Base-by-base conservation (phyloP, 2,113 vertebrate species). In the Psittacara wagleri region DNA sequence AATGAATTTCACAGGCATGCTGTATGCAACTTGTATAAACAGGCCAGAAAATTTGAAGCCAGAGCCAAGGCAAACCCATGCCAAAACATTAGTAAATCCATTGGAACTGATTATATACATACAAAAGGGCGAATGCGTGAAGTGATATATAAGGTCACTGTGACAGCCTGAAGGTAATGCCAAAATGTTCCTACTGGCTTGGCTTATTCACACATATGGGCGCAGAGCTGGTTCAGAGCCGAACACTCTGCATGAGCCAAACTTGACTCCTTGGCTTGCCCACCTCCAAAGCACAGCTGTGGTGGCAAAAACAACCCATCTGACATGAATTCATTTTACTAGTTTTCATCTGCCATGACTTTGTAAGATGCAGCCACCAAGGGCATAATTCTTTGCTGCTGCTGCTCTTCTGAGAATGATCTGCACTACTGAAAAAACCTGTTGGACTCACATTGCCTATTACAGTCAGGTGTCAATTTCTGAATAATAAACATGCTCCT, bases 131-230 rank as follows among this genome's bases (percentile, higher is more conserved):
- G 46, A 94, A 94, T 28, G 57, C 8, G 5, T 94, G 90, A 97
- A 97, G 88, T 96, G 94, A 96, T 96, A 86, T 94, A 94, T 96
- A 97, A 95, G 86, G 97, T 97, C 95, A 95, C 66, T 49, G 69
- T 86, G 93, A 92, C 86, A 97, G 90, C 92, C 95, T 95, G 88
- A 81, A 96, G 86, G 79, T 83, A 95, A 80, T 95, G 97, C 95
- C 96, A 97, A 85, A 93, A 86, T 88, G 70, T 84, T 94, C 94
- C 85, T 95, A 49, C 86, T 95, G 90, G 54, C 51, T 91, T 97
- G 92, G 82, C 94, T 95, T 82, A 17, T 94, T 88, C 59, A 55
- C 90, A 77, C 64, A 9, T 90, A 96, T 52, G 80, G 94, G 79
- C 82, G 86, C 67, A 63, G 75, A 90, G 59, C 10, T 94, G 88